Base-by-base conservation (phyloP, 2,888 invertebrate genomes). In the Ormyrus thymus region DNA sequence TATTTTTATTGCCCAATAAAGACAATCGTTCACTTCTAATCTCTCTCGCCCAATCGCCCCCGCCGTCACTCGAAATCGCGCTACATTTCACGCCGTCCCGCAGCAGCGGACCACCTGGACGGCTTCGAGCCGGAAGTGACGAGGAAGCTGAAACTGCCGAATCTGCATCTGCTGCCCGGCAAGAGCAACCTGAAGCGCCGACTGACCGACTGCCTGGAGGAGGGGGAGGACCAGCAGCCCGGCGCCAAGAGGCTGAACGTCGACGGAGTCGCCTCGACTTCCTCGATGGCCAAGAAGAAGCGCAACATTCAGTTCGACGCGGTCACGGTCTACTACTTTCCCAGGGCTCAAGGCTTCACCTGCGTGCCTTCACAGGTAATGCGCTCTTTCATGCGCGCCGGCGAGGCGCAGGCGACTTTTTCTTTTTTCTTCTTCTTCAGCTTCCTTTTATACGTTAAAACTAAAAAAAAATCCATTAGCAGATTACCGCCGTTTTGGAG, bases 321-420 rank as follows among this genome's bases (percentile, higher is more conserved):
- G 83, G 98, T 98, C 0, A 97, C 97, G 29, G 97, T 98, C 9
- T 98, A 94, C 90, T 98, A 98, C 91, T 98, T 99, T 91, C 97
- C 97, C 2, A 92, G 98, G 86, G 93, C 97, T 74, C 97, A 97
- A 92, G 97, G 97, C 29, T 97, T 97, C 90, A 95, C 96, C 55
- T 97, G 97, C 91, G 96, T 97, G 81, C 97, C 97, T 68, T 97
- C 97, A 10, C 95, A 96, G 91, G 96, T 96, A 76, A 29, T 50
- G 48, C 9, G 29, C 15, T 10, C 51, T 62, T 46, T 61, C 53
- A 2, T 29, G 29, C 29, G 29, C 29, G 29, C 29, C 29, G 29
- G 29, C 29, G 29, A 29, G 29, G 29, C 29, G 1, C 1, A n/a
- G n/a, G 29, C 29, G 29, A n/a, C 29, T 29, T 29, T 29, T 29